phyloP scores from a whole-genome alignment of 2,797 vertebrate species.

The Chrysocyon brachyurus region DNA sequence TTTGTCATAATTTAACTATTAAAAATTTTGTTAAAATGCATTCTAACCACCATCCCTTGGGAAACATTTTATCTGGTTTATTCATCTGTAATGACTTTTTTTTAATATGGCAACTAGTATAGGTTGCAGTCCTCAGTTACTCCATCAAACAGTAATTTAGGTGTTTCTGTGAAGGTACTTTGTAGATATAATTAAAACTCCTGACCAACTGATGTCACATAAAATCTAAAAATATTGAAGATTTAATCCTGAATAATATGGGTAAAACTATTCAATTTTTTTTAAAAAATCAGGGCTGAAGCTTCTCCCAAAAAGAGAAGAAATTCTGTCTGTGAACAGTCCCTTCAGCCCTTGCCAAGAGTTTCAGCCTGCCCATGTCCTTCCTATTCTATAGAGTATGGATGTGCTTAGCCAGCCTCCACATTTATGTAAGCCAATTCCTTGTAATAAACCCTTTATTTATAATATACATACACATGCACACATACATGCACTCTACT shows the following conservation, averaged over 20 bases:
- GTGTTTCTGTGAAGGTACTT: not conserved
- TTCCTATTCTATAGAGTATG: not conserved
- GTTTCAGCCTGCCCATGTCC: not conserved
- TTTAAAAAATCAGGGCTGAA: not conserved
- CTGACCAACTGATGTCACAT: not conserved
- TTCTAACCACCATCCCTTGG: not conserved
- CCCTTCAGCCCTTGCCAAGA: not conserved
- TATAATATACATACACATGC: not conserved
- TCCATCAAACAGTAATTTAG: not conserved
- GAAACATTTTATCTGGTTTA: not conserved
- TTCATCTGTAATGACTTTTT: not conserved
- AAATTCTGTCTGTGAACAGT: not conserved
- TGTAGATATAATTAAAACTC: not conserved
- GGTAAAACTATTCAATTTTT: not conserved
- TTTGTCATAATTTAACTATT: not conserved
- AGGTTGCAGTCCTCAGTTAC: not conserved
- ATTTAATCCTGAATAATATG: constrained; percentile 27
- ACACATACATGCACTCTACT: not conserved
- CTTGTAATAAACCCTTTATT: not conserved
- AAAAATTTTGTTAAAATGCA: not conserved
- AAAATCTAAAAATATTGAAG: not conserved
- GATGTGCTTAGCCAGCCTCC: not conserved
- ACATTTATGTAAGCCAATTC: not conserved
- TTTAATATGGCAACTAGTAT: not conserved
- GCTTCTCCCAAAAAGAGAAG: not conserved